phyloP scores from a whole-genome alignment of 1,140 invertebrate species.

The Drosophila kepulauana region DNA sequence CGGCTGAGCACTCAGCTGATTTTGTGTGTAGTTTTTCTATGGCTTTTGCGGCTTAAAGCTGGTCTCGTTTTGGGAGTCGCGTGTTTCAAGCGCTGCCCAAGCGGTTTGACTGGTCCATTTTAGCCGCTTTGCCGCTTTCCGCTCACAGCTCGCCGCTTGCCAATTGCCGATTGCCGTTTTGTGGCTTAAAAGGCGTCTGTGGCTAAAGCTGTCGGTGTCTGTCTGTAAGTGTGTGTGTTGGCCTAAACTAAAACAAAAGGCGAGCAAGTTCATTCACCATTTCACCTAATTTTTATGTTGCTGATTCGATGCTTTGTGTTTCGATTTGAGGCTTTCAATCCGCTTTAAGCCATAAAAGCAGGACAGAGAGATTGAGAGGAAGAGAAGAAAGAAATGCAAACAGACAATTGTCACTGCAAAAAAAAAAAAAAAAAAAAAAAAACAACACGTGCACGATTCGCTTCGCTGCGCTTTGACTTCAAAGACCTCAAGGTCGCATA shows the following conservation, averaged over 20 bases:
- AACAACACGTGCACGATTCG: slow-evolving; percentile 32
- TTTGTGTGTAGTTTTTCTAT: slow-evolving; percentile 42
- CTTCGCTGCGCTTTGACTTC: slow-evolving; percentile 38
- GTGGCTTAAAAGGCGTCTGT: slow-evolving; percentile 28
- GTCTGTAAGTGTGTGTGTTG: slow-evolving; percentile 12
- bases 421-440: neutral
- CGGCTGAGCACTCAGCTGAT: slow-evolving; percentile 35
- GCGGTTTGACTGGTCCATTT: slow-evolving; percentile 73
- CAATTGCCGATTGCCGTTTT: slow-evolving; percentile 1
- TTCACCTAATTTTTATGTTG: slow-evolving; percentile 72
- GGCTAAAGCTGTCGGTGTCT: neutral
- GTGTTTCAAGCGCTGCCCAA: slow-evolving; percentile 50
- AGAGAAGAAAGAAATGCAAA: neutral
- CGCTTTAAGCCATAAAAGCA: slow-evolving; percentile 17
- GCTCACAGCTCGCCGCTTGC: slow-evolving; percentile 1
- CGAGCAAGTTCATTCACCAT: slow-evolving; percentile 75
- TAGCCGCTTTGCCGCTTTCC: slow-evolving; percentile 8
- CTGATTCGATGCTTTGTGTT: slow-evolving; percentile 43
- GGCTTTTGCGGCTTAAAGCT: slow-evolving; percentile 41
- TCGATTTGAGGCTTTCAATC: slow-evolving; percentile 37
- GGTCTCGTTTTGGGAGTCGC: slow-evolving; percentile 63
- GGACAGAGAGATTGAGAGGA: too few species aligned
- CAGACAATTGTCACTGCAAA: neutral
- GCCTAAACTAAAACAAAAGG: slow-evolving; percentile 43
- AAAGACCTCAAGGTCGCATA: slow-evolving; percentile 36